Base-by-base conservation (phyloP, 1,140 invertebrate species). In the Alviniconcha marisindica region DNA sequence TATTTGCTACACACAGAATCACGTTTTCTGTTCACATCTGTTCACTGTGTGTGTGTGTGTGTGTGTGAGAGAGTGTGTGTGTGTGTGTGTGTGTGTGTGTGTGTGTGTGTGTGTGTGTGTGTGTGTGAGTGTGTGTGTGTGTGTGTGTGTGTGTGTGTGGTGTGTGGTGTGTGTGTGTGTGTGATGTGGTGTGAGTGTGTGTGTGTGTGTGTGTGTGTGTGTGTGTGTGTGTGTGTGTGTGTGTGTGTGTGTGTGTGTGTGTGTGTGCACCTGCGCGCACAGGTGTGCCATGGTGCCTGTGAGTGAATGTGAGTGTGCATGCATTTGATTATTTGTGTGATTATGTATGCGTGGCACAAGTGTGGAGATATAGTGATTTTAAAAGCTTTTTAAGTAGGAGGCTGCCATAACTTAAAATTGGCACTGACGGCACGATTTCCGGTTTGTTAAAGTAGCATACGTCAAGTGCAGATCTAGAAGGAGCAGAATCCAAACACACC, bases 71-170 rank as follows among this genome's bases (percentile, higher is more conserved):
- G 44, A 10, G 56, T 60, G 56, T 60, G 56, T 60, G 56, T 60
- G 56, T 60, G 56, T 60, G 56, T 60, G 56, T 60, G 56, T 60
- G 56, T 28, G 56, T 15, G 56, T 28, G 56, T 60, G 56, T 60
- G 24, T 60, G 56, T 60, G 56, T 60, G 56, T 60, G 24, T 60
- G 56, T 60, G 56, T 28, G 56, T 60, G 56, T 28, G 56, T 60
- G 56, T 60, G 56, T 60, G 56, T 60, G 56, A 24, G 56, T 60
- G 56, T 60, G 69, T 73, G 18, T 73, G 69, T 36, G 18, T 12
- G 38, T 42, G 69, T 73, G 33, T 33, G 33, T 15, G 69, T 31
- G 69, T 5, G 69, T 24, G 69, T 73, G 33, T 7, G 63, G 10
- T 7, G 7, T 5, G 7, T 10, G 10, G 24, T 66, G 63, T 66